Percentiles rank a stretch among this genome's conserved stretches.
Conservation (phyloP, 2,797 vertebrate genomes). For the Hozukius guyotensis region DNA sequence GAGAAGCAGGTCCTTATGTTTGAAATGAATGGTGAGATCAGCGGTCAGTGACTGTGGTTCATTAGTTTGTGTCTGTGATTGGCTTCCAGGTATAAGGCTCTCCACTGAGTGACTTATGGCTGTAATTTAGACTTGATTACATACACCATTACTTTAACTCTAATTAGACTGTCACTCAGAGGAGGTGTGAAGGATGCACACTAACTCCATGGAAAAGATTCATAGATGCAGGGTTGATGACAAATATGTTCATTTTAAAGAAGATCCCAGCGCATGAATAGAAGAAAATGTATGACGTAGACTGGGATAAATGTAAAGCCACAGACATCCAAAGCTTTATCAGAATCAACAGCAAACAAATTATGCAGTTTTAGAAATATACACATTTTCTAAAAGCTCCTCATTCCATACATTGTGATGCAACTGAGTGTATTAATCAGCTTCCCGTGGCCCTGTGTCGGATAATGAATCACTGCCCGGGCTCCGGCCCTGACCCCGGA, state of each 20-base stretch:
- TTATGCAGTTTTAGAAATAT: neutral
- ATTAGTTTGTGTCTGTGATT: slow-evolving; percentile 54
- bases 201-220: neutral
- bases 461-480: slow-evolving; percentile 75
- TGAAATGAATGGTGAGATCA: slow-evolving; percentile 47
- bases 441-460: neutral
- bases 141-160: slow-evolving; percentile 68
- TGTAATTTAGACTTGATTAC: slow-evolving; percentile 75
- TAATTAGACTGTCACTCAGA: slow-evolving; percentile 72
- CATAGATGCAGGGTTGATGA: slow-evolving; percentile 8
- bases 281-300: neutral
- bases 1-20: slow-evolving; percentile 29
- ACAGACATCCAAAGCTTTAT: neutral
- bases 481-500: slow-evolving; percentile 79
- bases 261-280: neutral
- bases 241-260: slow-evolving; percentile 2
- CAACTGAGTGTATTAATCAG: slow-evolving; percentile 56
- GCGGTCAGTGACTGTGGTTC: slow-evolving; percentile 26
- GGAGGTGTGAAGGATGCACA: slow-evolving; percentile 22
- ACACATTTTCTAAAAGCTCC: neutral
- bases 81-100: slow-evolving; percentile 49
- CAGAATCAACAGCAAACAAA: neutral
- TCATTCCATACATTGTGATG: slow-evolving; percentile 21
- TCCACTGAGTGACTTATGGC: slow-evolving; percentile 69
- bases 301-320: neutral